Evolutionary conservation across 2,797 vertebrate species (phyloP), one percentile per base, ranked within the genome.

Genomic region (Gadopsis marmoratus): DNA sequence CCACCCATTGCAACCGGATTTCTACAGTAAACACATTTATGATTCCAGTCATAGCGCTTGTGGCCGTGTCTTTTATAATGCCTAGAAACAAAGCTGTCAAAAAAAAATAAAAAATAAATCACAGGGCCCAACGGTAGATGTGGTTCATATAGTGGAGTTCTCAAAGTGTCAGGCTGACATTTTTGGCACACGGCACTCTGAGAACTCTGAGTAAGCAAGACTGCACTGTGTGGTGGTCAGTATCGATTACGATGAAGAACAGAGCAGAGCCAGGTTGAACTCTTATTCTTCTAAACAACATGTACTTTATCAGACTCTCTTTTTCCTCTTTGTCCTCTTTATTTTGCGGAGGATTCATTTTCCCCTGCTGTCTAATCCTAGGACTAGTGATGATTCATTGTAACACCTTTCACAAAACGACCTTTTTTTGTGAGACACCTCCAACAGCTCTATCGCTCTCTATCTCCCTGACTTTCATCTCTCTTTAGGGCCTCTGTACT

Each of bases 401-500:
- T 66, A 71, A 76, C 47, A 62, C 56, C 19, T 60, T 19, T 45
- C 19, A 64, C 53, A 76, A 26, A 84, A 65, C 10, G 13, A 69
- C 17, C 10, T 50, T 54, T 54, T 71, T 58, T 17, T 53, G 14
- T 63, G n/a, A 77, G 66, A 64, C 1, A 0, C 58, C 43, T 59
- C 10, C 17, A 1, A 26, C 0, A 7, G n/a, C 64, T 71, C 45
- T 41, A 7, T 67, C 35, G 37, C 35, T 69, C n/a, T 29, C 29
- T 59, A 21, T 72, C 33, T 60, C 48, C 0, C 47, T 62, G 19
- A 33, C 53, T 79, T 29, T 62, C 54, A 31, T 50, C 65, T 53
- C 73, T 80, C 68, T 56, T 21, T 79, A 99, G 98, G 97, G 97
- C 0, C 96, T 99, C 48, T 99, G 98, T 92, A 97, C 98, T 86